Percentiles rank a stretch among this genome's conserved stretches.
These are phyloP conservation scores for Orchesellides sinensis DNA, from an alignment of 2,888 invertebrate species.

Conservation along the genomic window DNA sequence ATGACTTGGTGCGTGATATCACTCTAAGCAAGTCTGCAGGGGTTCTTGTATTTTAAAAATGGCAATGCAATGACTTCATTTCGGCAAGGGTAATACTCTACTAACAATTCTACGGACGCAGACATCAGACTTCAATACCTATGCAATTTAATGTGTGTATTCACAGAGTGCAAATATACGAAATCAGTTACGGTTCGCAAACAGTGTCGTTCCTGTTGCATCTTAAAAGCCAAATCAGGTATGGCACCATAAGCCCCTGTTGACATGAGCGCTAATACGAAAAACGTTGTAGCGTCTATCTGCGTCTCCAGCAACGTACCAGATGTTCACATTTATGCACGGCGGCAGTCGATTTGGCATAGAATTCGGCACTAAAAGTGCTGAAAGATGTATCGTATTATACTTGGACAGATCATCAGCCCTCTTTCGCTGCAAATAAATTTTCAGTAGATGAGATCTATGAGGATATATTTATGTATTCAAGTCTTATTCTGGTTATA, in stretches of 20 bases:
- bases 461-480: no score
- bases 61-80: not conserved
- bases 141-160: not conserved
- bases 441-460: not conserved
- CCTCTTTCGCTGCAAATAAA: no score
- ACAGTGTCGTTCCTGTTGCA: constrained; percentile 21
- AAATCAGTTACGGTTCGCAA: constrained; percentile 9
- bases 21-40: constrained; percentile 4
- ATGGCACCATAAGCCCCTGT: no score
- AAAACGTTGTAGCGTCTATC: no score
- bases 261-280: no score
- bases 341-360: no score
- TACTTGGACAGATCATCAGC: constrained; percentile 5
- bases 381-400: constrained; percentile 21
- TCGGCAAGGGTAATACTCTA: no score
- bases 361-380: constrained; percentile 16
- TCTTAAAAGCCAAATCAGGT: constrained; percentile 20
- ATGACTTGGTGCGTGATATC: constrained; percentile 20
- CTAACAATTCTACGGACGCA: not conserved
- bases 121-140: not conserved
- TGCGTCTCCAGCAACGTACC: constrained; percentile 10
- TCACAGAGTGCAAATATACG: not conserved
- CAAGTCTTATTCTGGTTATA: no score
- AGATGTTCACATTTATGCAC: constrained; percentile 38
- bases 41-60: constrained; percentile 12